These are phyloP conservation scores for Petroica traversi DNA, from an alignment of 2,113 vertebrate species.

Conservation along the genomic window DNA sequence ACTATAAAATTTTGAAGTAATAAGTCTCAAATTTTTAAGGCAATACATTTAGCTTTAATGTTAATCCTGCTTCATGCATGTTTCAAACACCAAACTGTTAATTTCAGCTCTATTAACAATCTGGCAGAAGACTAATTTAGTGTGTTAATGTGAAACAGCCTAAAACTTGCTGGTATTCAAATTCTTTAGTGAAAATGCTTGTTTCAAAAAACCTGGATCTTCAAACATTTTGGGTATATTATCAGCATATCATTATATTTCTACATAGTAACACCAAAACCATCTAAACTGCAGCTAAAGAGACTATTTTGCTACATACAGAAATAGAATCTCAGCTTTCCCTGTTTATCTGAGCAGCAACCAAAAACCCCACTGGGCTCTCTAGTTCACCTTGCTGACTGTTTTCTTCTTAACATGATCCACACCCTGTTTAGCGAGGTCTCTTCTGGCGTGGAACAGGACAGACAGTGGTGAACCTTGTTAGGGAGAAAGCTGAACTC, in stretches of 20 bases:
- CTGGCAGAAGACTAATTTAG: not conserved
- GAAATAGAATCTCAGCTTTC: not conserved
- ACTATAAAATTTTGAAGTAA: accelerated
- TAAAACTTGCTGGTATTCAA: not conserved
- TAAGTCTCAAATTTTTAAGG: not conserved
- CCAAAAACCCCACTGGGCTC: not conserved
- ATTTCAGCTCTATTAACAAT: not conserved
- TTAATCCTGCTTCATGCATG: not conserved
- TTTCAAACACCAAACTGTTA: not conserved
- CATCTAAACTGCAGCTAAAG: not conserved
- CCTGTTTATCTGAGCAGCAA: not conserved
- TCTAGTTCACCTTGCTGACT: not conserved
- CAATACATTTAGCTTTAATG: accelerated
- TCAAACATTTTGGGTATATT: not conserved
- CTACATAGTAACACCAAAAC: not conserved
- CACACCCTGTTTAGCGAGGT: not conserved
- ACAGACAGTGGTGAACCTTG: not conserved
- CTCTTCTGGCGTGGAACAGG: not conserved
- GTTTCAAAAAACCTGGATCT: not conserved
- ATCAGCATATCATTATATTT: not conserved
- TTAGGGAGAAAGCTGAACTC: not conserved
- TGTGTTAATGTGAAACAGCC: not conserved
- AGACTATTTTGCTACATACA: not conserved
- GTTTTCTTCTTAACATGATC: not conserved
- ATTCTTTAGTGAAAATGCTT: not conserved